phyloP scores from a whole-genome alignment of 2,113 vertebrate genomes.

The Rattus rattus region DNA sequence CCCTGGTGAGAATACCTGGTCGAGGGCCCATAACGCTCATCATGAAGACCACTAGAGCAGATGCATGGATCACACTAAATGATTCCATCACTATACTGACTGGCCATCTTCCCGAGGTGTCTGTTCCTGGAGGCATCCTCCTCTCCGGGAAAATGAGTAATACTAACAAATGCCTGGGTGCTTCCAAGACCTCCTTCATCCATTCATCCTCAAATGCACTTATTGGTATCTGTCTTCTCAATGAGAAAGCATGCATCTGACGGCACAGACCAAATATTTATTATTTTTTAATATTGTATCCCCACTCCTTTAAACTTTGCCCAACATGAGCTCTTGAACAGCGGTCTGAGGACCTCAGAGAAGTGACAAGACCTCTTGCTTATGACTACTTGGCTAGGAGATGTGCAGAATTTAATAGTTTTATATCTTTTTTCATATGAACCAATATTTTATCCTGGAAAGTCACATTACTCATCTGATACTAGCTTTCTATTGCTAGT shows the following conservation, averaged over 20 bases:
- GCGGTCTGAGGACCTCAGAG: background rate
- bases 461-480: constrained; percentile 8
- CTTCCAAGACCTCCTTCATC: background rate
- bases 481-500: constrained; percentile 70
- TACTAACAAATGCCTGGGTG: too few species aligned
- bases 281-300: background rate
- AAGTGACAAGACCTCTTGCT: background rate
- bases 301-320: background rate
- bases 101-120: background rate
- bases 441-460: background rate
- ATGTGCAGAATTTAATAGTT: background rate
- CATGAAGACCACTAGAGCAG: background rate
- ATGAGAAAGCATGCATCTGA: background rate
- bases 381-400: background rate
- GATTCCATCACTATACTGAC: background rate
- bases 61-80: background rate
- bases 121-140: background rate
- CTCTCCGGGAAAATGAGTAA: background rate
- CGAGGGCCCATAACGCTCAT: background rate
- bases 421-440: background rate
- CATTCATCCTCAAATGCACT: background rate
- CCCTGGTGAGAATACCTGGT: background rate
- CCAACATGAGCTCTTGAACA: background rate
- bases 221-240: background rate
- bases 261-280: background rate